phyloP scores from a whole-genome alignment of 2,888 invertebrate genomes.

The Aspidiotus destructor region DNA sequence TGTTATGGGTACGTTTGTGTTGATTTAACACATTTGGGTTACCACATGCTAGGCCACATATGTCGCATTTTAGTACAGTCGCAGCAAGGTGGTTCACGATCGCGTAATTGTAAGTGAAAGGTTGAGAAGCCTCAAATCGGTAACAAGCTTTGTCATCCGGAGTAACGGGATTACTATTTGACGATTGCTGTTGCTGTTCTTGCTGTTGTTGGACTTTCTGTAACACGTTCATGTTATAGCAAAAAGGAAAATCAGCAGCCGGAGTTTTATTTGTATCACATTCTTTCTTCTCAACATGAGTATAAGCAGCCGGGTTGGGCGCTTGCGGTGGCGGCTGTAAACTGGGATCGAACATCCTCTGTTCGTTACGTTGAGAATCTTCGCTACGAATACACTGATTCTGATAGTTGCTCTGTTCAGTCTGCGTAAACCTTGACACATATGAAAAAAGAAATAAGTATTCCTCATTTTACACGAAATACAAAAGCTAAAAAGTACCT shows the following conservation, averaged over 20 bases:
- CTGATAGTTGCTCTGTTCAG: constrained; percentile 29
- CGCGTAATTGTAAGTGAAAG: constrained; percentile 62
- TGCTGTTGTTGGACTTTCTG: constrained; percentile 43
- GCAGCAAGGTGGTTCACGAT: constrained; percentile 74
- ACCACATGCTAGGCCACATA: constrained; percentile 75
- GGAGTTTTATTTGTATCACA: constrained; percentile 37
- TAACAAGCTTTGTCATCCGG: constrained; percentile 46
- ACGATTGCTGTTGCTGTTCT: constrained; percentile 32
- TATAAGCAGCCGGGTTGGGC: constrained; percentile 35
- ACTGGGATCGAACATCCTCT: constrained; percentile 38
- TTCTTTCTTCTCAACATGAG: constrained; percentile 37
- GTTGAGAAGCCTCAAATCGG: constrained; percentile 45
- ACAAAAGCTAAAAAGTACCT: not conserved
- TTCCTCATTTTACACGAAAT: not conserved
- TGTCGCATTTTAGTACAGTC: constrained; percentile 79
- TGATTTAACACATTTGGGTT: constrained; percentile 73
- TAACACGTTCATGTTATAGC: constrained; percentile 47
- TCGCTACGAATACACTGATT: constrained; percentile 17
- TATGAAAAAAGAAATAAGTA: not conserved
- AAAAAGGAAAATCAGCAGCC: constrained; percentile 46
- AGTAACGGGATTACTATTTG: constrained; percentile 41
- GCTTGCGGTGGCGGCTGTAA: constrained; percentile 35
- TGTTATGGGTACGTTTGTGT: constrained; percentile 64
- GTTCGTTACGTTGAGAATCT: constrained; percentile 29
- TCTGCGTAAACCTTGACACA: constrained; percentile 37